A percentile compares a stretch with the other conserved stretches of the same genome.
phyloP scores from a whole-genome alignment of 2,888 invertebrate genomes.

The Aelia acuminata region DNA sequence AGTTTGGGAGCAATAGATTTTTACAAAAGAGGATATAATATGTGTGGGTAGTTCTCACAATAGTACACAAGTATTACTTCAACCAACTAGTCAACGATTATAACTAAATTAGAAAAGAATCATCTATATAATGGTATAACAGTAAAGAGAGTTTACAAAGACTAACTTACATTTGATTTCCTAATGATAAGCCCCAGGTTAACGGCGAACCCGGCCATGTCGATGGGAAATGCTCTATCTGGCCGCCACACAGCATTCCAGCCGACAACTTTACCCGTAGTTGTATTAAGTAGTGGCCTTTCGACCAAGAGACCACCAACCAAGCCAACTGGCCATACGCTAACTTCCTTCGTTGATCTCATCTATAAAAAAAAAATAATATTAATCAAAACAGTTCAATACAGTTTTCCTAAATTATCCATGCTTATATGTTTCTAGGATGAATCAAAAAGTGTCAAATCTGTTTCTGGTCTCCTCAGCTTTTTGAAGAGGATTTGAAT shows the following conservation, averaged over 20 bases:
- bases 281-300: constrained; percentile 81
- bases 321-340: constrained; percentile 96
- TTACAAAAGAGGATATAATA: too few relatives aligned
- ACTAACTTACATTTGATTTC: constrained; percentile 71
- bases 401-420: too few relatives aligned
- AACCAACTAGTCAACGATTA: too few relatives aligned
- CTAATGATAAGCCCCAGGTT: constrained; percentile 82
- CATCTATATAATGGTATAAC: too few relatives aligned
- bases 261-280: constrained; percentile 75
- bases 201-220: constrained; percentile 98
- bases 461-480: too few relatives aligned
- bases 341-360: constrained; percentile 84
- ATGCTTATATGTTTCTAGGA: too few relatives aligned
- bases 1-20: too few relatives aligned
- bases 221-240: constrained; percentile 92
- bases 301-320: constrained; percentile 96
- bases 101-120: too few relatives aligned
- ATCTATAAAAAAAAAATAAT: constrained; percentile 74
- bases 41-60: too few relatives aligned
- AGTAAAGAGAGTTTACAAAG: not conserved
- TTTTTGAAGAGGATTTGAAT: too few relatives aligned
- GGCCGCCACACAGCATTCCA: constrained; percentile 89
- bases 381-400: not conserved
- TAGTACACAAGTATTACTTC: too few relatives aligned
- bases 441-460: too few relatives aligned